A percentile compares a stretch with the other conserved stretches of the same genome.
phyloP scores from a whole-genome alignment of 2,888 invertebrate species.

The Hofmannophila pseudospretella region DNA sequence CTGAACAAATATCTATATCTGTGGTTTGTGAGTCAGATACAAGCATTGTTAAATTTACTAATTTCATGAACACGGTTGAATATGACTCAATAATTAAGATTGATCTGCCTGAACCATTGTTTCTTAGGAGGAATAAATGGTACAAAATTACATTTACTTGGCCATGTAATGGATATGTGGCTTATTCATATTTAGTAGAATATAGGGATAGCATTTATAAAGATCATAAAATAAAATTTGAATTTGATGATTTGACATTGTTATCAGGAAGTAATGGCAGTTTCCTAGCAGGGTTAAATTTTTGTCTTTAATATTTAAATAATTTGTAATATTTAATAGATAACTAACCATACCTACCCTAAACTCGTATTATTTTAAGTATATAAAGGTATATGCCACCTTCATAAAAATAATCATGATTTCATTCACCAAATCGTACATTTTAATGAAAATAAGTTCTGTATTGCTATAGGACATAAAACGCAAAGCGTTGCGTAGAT shows the following conservation, averaged over 20 bases:
- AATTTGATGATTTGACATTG: conserved; percentile 58
- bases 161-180: conserved; percentile 44
- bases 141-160: conserved; percentile 63
- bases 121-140: conserved; percentile 63
- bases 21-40: conserved; percentile 53
- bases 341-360: background rate
- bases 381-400: no score
- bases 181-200: conserved; percentile 60
- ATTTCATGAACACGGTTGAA: conserved; percentile 54
- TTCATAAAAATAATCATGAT: no score
- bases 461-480: no score
- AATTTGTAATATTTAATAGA: no score
- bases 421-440: no score
- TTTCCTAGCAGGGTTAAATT: conserved; percentile 63
- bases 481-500: no score
- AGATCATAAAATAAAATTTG: conserved; percentile 52
- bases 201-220: conserved; percentile 49
- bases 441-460: no score
- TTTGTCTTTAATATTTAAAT: conserved; percentile 51
- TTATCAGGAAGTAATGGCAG: conserved; percentile 49
- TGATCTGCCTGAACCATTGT: conserved; percentile 56
- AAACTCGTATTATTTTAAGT: background rate
- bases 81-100: conserved; percentile 65
- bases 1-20: conserved; percentile 57
- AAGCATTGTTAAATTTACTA: conserved; percentile 46